Percentiles rank a stretch among this genome's conserved stretches.
Evolutionary conservation across 2,113 vertebrate genomes (phyloP).

Genomic region (Sisor rabdophorus): DNA sequence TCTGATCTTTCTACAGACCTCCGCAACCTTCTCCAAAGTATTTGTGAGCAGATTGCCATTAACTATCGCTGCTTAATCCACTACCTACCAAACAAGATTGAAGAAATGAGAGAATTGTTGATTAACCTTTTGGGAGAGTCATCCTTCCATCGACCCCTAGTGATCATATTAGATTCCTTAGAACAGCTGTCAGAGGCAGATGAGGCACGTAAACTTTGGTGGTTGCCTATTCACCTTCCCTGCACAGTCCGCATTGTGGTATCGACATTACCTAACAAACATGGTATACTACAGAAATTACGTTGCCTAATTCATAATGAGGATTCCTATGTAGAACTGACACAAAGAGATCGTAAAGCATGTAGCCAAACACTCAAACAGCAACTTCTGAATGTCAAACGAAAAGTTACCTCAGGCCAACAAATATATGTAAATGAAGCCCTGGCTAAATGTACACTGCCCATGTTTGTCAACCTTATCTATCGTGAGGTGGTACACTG

Average conservation of each 20-base stretch:
- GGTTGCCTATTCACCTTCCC: slow-evolving; percentile 91
- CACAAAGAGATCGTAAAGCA: slow-evolving; percentile 86
- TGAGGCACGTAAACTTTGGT: slow-evolving; percentile 94
- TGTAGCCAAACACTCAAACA: slow-evolving; percentile 98
- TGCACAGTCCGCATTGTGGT: slow-evolving; percentile 88
- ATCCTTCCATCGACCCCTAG: slow-evolving; percentile 85
- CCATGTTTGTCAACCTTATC: slow-evolving; percentile 98
- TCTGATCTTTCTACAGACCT: slow-evolving; percentile 85
- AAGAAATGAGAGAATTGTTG: slow-evolving; percentile 92
- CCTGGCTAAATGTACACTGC: slow-evolving; percentile 91
- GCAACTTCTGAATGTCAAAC: slow-evolving; percentile 86
- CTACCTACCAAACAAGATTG: slow-evolving; percentile 91
- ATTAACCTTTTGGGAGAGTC: slow-evolving; percentile 92
- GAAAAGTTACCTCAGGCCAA: slow-evolving; percentile 97
- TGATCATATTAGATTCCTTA: slow-evolving; percentile 88
- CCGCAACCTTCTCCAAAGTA: slow-evolving; percentile 86
- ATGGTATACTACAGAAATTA: slow-evolving; percentile 93
- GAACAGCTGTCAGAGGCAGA: slow-evolving; percentile 91
- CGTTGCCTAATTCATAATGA: slow-evolving; percentile 88
- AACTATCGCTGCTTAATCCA: slow-evolving; percentile 93
- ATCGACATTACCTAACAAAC: slow-evolving; percentile 94
- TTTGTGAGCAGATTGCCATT: slow-evolving; percentile 92
- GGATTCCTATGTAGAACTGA: slow-evolving; percentile 84
- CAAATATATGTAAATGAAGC: slow-evolving; percentile 98
- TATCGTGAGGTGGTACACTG: slow-evolving; percentile 91